These are phyloP conservation scores for Diachrysia chrysitis DNA, from an alignment of 2,888 invertebrate species.

Conservation along the genomic window DNA sequence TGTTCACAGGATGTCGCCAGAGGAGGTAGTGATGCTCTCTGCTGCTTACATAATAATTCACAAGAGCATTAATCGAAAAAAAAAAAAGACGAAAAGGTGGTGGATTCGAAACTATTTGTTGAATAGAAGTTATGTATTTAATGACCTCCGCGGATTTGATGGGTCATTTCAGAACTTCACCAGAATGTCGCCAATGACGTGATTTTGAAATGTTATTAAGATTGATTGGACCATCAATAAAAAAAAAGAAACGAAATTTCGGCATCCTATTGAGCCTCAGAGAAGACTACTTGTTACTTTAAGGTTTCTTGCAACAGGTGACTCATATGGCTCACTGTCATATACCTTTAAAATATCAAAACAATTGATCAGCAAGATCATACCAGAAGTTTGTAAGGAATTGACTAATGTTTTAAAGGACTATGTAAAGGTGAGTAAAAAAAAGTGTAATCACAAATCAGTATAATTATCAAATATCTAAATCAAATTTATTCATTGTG, in stretches of 20 bases:
- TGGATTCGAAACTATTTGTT: conserved; percentile 50
- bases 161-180: conserved; percentile 52
- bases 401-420: conserved; percentile 33
- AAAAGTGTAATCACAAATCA: conserved; percentile 16
- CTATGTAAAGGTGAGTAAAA: conserved; percentile 39
- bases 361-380: conserved; percentile 26
- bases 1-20: conserved; percentile 31
- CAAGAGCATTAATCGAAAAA: conserved; percentile 2
- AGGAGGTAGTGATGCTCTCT: conserved; percentile 29
- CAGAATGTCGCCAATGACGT: conserved; percentile 31
- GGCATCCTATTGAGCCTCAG: conserved; percentile 20
- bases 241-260: conserved; percentile 40
- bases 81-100: conserved; percentile 30
- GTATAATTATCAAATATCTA: neutral
- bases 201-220: neutral
- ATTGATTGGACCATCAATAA: conserved; percentile 31
- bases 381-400: conserved; percentile 33
- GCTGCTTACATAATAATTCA: conserved; percentile 15
- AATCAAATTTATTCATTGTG: conserved; percentile 28
- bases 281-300: conserved; percentile 31
- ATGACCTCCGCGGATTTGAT: conserved; percentile 49
- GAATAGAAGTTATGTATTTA: conserved; percentile 40
- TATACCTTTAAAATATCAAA: conserved; percentile 52
- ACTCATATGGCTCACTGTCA: conserved; percentile 41
- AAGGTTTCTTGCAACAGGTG: conserved; percentile 43